These are phyloP conservation scores for Chiropotes sagulatus DNA, from an alignment of 2,797 vertebrate genomes.

Conservation along the genomic window DNA sequence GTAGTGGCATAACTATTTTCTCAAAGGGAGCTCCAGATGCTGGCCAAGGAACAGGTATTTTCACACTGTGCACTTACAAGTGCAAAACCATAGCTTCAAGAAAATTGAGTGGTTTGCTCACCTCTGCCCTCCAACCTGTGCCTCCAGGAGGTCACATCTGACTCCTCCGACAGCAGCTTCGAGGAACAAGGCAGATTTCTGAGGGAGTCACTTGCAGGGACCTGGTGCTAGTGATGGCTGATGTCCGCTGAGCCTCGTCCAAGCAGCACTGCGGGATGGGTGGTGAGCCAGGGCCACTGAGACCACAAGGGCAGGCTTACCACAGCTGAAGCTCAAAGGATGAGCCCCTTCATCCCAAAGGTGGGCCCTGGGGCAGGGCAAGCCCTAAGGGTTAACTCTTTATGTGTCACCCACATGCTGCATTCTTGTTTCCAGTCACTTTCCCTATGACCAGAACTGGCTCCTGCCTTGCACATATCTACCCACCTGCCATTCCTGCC, in stretches of 20 bases:
- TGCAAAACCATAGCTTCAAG: not conserved
- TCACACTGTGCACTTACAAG: rapidly evolving
- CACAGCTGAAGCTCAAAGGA: not conserved
- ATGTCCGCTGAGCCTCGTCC: rapidly evolving
- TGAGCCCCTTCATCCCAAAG: not conserved
- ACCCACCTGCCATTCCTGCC: not conserved
- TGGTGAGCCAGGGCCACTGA: not conserved
- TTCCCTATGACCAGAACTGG: not conserved
- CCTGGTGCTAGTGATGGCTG: not conserved
- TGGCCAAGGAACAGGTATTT: not conserved
- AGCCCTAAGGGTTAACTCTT: not conserved
- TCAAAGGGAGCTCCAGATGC: not conserved
- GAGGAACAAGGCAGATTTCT: not conserved
- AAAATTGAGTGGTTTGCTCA: not conserved
- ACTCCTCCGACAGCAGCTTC: not conserved
- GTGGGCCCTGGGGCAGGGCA: not conserved
- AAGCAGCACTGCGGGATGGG: not conserved
- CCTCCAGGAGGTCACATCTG: not conserved
- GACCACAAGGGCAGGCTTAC: not conserved
- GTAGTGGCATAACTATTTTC: not conserved
- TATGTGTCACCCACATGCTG: rapidly evolving
- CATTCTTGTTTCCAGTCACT: not conserved
- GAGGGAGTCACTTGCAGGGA: not conserved
- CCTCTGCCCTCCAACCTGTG: not conserved
- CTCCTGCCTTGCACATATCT: not conserved